Evolutionary conservation across 1,140 invertebrate species (phyloP), one percentile per base, ranked within the genome.

Genomic region (Lamellibrachia luymesi): DNA sequence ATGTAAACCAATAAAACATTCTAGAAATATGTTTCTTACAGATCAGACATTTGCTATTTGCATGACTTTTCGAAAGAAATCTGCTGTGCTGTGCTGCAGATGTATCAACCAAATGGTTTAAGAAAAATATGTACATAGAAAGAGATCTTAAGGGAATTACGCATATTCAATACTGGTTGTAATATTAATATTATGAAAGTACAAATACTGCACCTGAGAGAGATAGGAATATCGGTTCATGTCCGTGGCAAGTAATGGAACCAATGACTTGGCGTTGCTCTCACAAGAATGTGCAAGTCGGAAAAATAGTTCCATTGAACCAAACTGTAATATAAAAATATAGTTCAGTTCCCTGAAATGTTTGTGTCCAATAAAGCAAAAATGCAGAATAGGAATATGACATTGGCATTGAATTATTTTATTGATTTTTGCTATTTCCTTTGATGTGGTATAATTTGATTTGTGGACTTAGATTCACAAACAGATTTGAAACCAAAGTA

Each of bases 261-360:
- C 94, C 94, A 95, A 94, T 96, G 91, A 91, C 91, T 91, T 2
- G 13, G 51, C 91, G 22, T 91, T 51, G 17, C 49, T 51, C 8
- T 91, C 96, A 10, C 95, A 92, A 94, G 95, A 95, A 93, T 96
- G 95, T 0, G 96, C 96, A 50, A 96, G 94, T 22, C 95, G 94
- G 92, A 95, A 95, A 93, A 95, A 96, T 50, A 96, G 92, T 91
- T 96, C 95, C 25, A 94, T 94, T 90, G 95, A 94, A 25, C 95
- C 95, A 94, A 95, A 96, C 95, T 96, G 94, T 4, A 92, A 92
- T 56, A 6, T 56, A 92, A 91, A 92, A 49, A 17, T 4, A 93
- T 17, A 56, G 27, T 4, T 91, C 56, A 38, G 38, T 38, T 38
- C 38, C 38, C 38, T 38, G 38, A 38, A 38, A 38, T 50, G 92